These are phyloP conservation scores for Gila orcuttii DNA, from an alignment of 2,113 vertebrate genomes.

Conservation along the genomic window DNA sequence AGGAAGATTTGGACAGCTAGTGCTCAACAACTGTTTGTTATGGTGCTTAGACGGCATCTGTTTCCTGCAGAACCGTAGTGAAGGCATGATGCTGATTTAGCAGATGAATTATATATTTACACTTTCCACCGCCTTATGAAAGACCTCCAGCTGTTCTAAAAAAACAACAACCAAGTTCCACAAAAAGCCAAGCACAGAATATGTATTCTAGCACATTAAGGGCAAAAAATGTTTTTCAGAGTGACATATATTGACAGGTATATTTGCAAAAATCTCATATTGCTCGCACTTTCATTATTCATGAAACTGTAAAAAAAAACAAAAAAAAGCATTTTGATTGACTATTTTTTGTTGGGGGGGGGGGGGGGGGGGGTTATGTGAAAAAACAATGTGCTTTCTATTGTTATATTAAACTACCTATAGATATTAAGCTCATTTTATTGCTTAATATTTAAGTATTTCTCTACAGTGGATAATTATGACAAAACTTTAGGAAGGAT, in stretches of 20 bases:
- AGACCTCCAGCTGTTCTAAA: not conserved
- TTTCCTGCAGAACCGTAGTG: not conserved
- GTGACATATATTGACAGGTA: not conserved
- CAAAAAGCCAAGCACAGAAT: not conserved
- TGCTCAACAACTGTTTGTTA: conserved; percentile 51
- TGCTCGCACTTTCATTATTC: not conserved
- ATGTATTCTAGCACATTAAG: not conserved
- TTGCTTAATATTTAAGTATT: not conserved
- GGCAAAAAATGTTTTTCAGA: not conserved
- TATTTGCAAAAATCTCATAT: not conserved
- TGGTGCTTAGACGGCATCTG: conserved; percentile 58
- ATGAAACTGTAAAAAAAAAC: not conserved
- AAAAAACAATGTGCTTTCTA: not conserved
- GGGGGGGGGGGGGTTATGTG: too few species aligned
- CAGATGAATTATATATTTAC: not conserved
- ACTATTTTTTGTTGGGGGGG: too few species aligned
- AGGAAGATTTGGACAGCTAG: conserved; percentile 54
- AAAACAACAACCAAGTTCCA: not conserved
- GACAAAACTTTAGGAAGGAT: too few species aligned
- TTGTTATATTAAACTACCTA: not conserved
- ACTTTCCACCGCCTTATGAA: not conserved
- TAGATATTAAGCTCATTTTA: not conserved
- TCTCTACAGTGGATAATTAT: not conserved
- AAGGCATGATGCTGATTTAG: not conserved
- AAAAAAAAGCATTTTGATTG: not conserved